These are phyloP conservation scores for Meleagris gallopavo DNA, from an alignment of 2,113 vertebrate genomes.

Conservation along the genomic window DNA sequence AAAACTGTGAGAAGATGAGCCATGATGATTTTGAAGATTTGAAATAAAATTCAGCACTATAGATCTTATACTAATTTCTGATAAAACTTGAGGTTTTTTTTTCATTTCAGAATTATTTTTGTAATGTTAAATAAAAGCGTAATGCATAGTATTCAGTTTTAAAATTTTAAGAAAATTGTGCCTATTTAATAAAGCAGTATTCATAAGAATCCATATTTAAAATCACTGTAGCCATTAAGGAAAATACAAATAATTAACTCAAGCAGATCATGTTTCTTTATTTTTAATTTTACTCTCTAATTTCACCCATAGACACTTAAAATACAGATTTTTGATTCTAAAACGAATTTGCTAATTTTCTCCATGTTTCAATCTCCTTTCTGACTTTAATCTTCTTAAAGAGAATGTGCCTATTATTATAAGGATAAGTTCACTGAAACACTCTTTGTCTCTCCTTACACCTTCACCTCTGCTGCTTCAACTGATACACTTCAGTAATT, in stretches of 20 bases:
- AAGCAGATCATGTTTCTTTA: background rate
- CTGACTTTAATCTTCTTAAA: background rate
- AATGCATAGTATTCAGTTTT: background rate
- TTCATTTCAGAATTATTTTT: background rate
- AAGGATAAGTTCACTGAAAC: slow-evolving; percentile 18
- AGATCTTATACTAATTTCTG: background rate
- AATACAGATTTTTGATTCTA: background rate
- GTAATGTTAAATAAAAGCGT: background rate
- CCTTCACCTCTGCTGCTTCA: background rate
- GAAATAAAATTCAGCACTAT: background rate
- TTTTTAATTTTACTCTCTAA: background rate
- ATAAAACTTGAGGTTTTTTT: background rate
- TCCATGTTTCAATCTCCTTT: background rate
- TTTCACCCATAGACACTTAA: background rate
- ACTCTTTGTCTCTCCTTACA: slow-evolving; percentile 3
- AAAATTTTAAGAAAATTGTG: background rate
- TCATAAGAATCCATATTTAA: background rate
- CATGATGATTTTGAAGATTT: background rate
- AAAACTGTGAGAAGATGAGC: background rate
- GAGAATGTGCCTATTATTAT: background rate
- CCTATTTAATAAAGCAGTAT: background rate
- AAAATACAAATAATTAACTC: background rate
- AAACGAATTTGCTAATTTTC: slow-evolving; percentile 16
- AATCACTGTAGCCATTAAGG: background rate
- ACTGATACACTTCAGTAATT: background rate